Base-by-base conservation (phyloP, 1,140 invertebrate species). In the Penaeus vannamei region DNA sequence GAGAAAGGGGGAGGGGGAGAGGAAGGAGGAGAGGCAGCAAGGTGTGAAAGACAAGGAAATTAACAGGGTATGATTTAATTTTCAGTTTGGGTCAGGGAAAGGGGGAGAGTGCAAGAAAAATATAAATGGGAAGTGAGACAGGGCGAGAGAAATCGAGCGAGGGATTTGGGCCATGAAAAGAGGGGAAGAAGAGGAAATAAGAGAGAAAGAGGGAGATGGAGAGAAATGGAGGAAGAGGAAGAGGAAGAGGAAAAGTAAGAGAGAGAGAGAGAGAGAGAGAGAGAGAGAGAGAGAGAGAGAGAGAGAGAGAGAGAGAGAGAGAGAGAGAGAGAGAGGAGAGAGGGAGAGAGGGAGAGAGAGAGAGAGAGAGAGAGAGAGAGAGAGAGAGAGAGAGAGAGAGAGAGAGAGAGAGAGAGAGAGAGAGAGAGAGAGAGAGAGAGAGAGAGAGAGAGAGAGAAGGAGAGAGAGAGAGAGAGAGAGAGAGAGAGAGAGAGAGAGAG, bases 131-230 rank as follows among this genome's bases (percentile, higher is more conserved):
- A 36, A 72, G 69, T 32, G 69, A 72, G 69, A 72, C 14, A 72
- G 69, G 36, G n/a, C 26, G 69, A 72, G 69, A 72, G 69, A 72
- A 17, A 72, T 26, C 26, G 69, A 72, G 69, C 20, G n/a, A 72
- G 69, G 22, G 72, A 22, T 22, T 53, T n/a, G 20, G 53, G n/a
- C 29, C 36, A 64, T 42, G 19, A 23, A 66, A 29, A 60, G 32
- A 64, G 29, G 23, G 8, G 66, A 26, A 86, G 90, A 87, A 69
- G 85, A 84, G 89, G 59, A 86, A 84, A 79, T 42, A 88, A 84
- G 69, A 29, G 69, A 72, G 69, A 20, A 23, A 72, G 69, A 72
- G 69, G 23, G 69, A 29, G 26, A 29, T 19, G 29, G 69, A 72
- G 20, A 72, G 26, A 72, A n/a, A 72, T 2, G 29, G 26, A 72